Evolutionary conservation across 2,888 invertebrate species (phyloP).

Genomic region (Hylaea fasciaria): DNA sequence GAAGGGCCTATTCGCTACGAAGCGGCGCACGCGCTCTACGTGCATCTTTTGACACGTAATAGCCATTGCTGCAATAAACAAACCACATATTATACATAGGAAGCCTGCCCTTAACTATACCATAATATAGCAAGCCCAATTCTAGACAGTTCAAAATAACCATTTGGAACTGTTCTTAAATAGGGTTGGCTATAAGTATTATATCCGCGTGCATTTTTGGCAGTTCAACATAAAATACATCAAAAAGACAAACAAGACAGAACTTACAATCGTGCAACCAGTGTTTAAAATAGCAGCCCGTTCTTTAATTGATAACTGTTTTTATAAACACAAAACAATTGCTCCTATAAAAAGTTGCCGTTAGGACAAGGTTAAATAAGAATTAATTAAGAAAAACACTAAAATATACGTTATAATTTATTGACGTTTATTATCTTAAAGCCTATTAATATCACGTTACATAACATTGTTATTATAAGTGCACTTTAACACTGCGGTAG

Average conservation of each 20-base stretch:
- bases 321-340: too few relatives aligned
- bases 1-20: conserved; percentile 16
- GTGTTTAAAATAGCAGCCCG: background rate
- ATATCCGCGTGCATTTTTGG: too few relatives aligned
- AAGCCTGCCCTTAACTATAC: background rate
- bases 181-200: too few relatives aligned
- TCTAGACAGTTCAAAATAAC: too few relatives aligned
- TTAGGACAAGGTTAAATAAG: too few relatives aligned
- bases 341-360: too few relatives aligned
- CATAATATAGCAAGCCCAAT: too few relatives aligned
- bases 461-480: background rate
- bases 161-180: too few relatives aligned
- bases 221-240: too few relatives aligned
- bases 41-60: background rate
- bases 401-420: background rate
- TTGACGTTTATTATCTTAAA: background rate
- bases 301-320: too few relatives aligned
- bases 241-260: background rate
- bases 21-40: background rate
- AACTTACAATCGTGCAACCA: background rate
- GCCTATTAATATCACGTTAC: conserved; percentile 1
- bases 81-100: background rate
- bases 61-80: conserved; percentile 5
- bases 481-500: background rate
- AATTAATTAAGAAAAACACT: background rate